Evolutionary conservation across 2,888 invertebrate genomes (phyloP).

Genomic region (Capitulum mitella): DNA sequence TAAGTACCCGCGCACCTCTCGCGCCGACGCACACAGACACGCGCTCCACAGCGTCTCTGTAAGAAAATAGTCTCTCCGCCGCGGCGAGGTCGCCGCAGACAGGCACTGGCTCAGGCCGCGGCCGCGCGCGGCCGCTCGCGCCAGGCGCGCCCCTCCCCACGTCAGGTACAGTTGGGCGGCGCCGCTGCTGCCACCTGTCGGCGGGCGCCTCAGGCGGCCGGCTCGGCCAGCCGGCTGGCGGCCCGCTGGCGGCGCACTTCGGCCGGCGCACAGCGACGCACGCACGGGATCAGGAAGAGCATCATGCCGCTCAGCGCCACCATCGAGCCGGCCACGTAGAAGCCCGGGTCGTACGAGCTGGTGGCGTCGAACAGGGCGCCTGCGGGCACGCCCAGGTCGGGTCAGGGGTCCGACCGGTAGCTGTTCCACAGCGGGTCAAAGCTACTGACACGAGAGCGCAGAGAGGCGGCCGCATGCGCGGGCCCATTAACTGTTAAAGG

Average conservation of each 20-base stretch:
- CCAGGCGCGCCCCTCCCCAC: not conserved
- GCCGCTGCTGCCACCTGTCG: not conserved
- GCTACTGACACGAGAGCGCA: too few species aligned
- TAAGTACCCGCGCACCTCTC: not conserved
- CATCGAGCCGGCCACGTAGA: constrained; percentile 75
- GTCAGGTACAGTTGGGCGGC: not conserved
- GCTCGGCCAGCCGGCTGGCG: not conserved
- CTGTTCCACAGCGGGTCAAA: too few species aligned
- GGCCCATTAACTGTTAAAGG: too few species aligned
- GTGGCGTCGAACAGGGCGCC: constrained; percentile 75
- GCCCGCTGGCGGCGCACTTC: not conserved
- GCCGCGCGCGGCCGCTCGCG: not conserved
- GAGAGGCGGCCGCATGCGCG: too few species aligned
- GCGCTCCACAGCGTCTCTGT: not conserved
- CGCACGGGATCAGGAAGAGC: constrained; percentile 69
- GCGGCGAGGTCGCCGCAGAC: not conserved
- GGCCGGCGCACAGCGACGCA: constrained; percentile 50
- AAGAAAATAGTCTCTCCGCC: not conserved
- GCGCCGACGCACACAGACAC: not conserved
- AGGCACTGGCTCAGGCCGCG: not conserved
- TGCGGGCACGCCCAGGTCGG: too few species aligned
- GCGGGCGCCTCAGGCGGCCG: not conserved
- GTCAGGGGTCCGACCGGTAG: too few species aligned
- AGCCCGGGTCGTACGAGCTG: constrained; percentile 74
- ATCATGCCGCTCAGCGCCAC: constrained; percentile 81